Evolutionary conservation across 1,140 invertebrate species (phyloP).

Genomic region (Anastatus disparis): DNA sequence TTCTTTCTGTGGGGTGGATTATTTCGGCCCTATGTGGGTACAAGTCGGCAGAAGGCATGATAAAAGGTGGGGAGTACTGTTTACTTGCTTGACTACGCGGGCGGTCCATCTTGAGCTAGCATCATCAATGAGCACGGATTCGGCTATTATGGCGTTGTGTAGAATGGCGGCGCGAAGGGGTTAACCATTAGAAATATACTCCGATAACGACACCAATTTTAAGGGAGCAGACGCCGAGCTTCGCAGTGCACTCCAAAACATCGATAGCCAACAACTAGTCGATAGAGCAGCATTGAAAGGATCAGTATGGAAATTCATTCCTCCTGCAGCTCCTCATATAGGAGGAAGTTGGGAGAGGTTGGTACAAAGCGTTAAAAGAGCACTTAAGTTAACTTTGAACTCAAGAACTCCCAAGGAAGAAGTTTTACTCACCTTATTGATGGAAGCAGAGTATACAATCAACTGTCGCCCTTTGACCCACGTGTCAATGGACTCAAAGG

Average conservation of each 20-base stretch:
- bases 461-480: not conserved
- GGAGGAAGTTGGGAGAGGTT: not conserved
- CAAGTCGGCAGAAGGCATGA: not conserved
- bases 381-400: not conserved
- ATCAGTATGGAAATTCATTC: not conserved
- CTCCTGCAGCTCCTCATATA: not conserved
- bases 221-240: too few species aligned
- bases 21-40: not conserved
- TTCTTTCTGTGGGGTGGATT: not conserved
- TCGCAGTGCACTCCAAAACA: not conserved
- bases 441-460: not conserved
- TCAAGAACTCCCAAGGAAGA: not conserved
- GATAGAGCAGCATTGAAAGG: not conserved
- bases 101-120: not conserved
- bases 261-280: not conserved
- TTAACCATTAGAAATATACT: too few species aligned
- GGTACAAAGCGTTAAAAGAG: not conserved
- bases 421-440: not conserved
- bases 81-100: not conserved
- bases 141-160: too few species aligned
- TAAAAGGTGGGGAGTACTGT: not conserved
- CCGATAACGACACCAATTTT: too few species aligned
- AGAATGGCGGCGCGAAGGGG: too few species aligned
- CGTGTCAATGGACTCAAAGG: not conserved
- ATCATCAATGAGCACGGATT: too few species aligned